Evolutionary conservation across 1,140 invertebrate species (phyloP), one percentile per base, ranked within the genome.

Genomic region (Penaeus japonicus): DNA sequence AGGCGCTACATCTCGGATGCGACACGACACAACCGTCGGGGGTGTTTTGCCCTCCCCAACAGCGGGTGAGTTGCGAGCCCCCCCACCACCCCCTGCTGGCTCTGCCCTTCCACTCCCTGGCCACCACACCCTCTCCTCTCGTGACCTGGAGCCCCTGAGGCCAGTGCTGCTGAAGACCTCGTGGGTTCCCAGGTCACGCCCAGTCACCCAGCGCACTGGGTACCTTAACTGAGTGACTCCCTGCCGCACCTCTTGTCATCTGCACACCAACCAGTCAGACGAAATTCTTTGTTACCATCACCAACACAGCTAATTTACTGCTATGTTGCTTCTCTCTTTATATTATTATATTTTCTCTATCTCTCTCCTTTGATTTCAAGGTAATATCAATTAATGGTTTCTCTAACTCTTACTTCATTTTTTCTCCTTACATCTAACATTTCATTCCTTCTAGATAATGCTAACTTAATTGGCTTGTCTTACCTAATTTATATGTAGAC

Each of bases 1-100:
- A 54, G 86, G 86, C 73, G 86, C 86, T 81, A 88, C 86, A 22
- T 82, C 86, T 55, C 86, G 86, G 86, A 88, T 88, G 83, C 80
- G 86, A 82, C 86, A 88, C 80, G 86, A 88, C 86, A 88, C 86
- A 22, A 88, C 86, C 80, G 86, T 88, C 53, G 86, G 86, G 81
- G 86, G 86, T 82, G 86, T 88, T 32, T 82, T 88, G 80, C 86
- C 86, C 81, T 88, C 86, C 80, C 86, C 86, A 35, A 88, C 86
- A 57, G 86, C 86, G 81, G 86, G 79, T 83, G 80, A 84, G 80
- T 88, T 54, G 47, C 86, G 59, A 53, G n/a, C 70, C 20, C 70
- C 85, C 77, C 77, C 83, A 75, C 35, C 83, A 55, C 73, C 53
- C 73, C 73, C 84, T 73, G 54, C 84, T 24, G 57, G 75, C 32